phyloP scores from a whole-genome alignment of 2,797 vertebrate genomes.

The Sebastes iracundus region DNA sequence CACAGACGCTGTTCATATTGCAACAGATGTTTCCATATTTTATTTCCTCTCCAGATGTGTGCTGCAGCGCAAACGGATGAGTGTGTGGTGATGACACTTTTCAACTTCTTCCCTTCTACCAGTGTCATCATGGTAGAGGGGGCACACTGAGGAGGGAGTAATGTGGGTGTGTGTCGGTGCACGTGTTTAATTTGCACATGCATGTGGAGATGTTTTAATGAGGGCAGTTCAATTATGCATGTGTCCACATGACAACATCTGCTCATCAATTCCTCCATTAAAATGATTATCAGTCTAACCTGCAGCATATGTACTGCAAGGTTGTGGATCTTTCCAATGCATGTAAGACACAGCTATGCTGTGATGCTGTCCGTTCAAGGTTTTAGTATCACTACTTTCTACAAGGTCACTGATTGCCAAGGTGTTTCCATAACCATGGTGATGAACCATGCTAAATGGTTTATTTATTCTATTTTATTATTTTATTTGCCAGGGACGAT shows the following conservation, averaged over 20 bases:
- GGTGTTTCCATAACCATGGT: background rate
- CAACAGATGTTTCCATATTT: background rate
- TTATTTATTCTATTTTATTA: no score
- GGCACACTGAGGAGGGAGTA: background rate
- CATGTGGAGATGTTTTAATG: background rate
- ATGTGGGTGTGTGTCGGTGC: background rate
- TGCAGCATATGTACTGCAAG: background rate
- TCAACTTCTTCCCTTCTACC: background rate
- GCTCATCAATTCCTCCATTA: background rate
- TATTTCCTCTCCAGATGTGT: slow-evolving; percentile 5
- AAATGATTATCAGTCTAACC: background rate
- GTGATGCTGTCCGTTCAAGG: background rate
- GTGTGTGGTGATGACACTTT: background rate
- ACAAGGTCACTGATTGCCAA: background rate
- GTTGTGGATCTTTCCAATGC: background rate
- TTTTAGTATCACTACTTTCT: background rate
- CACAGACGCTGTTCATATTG: background rate
- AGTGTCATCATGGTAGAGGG: background rate
- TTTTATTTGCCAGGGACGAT: no score
- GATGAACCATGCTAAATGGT: background rate
- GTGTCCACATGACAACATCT: background rate
- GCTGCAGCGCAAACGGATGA: background rate
- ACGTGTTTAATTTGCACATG: slow-evolving; percentile 1
- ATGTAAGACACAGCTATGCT: background rate
- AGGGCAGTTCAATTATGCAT: slow-evolving; percentile 13